Conservation (phyloP, 2,888 invertebrate genomes). For the Erebia palarica region DNA sequence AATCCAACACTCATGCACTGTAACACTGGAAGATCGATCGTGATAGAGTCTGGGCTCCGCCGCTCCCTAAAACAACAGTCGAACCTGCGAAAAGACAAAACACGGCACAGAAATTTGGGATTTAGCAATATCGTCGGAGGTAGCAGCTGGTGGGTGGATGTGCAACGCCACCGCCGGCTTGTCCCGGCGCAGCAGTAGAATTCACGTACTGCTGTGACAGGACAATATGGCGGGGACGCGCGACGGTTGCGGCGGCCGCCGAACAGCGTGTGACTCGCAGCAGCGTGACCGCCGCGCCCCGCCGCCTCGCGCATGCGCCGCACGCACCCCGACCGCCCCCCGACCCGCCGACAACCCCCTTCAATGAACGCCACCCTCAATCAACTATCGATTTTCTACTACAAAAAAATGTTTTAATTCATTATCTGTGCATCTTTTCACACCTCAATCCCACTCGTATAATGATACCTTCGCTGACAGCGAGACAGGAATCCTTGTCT, state of each 20-base stretch:
- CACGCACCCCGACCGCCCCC: conserved; percentile 55
- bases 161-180: conserved; percentile 79
- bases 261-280: conserved; percentile 77
- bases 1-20: not conserved
- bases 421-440: conserved; percentile 46
- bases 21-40: not conserved
- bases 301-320: conserved; percentile 55
- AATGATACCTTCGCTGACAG: not conserved
- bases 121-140: not conserved
- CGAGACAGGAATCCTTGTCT: conserved; percentile 20
- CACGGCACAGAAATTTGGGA: conserved; percentile 38
- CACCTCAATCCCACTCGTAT: conserved; percentile 10
- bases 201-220: conserved; percentile 97
- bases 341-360: conserved; percentile 55
- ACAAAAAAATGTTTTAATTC: conserved; percentile 56
- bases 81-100: conserved; percentile 55
- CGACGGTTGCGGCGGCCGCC: conserved; percentile 66
- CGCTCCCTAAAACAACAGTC: conserved; percentile 32
- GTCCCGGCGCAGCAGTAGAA: conserved; percentile 97
- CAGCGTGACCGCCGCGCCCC: conserved; percentile 70
- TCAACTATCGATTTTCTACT: conserved; percentile 76
- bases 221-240: conserved; percentile 94
- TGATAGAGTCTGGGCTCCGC: conserved; percentile 13
- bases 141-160: conserved; percentile 42
- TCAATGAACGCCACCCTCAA: conserved; percentile 74